Conservation (phyloP, 2,113 vertebrate genomes). For the Pomatostomus ruficeps region DNA sequence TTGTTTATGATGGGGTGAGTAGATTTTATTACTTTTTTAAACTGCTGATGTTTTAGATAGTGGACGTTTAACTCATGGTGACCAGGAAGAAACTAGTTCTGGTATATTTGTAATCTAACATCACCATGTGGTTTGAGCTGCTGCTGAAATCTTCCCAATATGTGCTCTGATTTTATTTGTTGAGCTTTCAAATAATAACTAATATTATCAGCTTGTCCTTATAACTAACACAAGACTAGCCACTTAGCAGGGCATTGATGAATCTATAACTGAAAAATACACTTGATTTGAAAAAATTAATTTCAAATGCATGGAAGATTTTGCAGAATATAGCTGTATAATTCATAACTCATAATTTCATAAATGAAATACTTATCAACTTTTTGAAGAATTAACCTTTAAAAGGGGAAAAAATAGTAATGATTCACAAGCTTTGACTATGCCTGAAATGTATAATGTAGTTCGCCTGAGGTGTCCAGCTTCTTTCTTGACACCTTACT, state of each 20-base stretch:
- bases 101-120: not conserved
- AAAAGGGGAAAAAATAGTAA: not conserved
- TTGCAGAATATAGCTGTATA: not conserved
- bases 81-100: not conserved
- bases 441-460: not conserved
- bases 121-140: not conserved
- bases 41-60: not conserved
- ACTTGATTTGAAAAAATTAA: not conserved
- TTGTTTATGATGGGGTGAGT: conserved; percentile 96
- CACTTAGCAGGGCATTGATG: not conserved
- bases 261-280: not conserved
- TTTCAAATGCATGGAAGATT: not conserved
- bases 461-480: not conserved
- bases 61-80: not conserved
- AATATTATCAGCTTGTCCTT: not conserved
- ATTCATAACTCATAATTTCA: not conserved
- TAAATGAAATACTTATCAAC: not conserved
- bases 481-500: not conserved
- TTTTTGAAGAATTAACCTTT: not conserved
- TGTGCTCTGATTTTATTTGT: not conserved
- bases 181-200: not conserved
- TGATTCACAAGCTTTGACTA: not conserved
- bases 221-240: not conserved
- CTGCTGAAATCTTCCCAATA: not conserved
- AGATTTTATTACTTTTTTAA: not conserved